These are phyloP conservation scores for Lytechinus variegatus DNA, from an alignment of 35 echinoderm and acorn worm genomes.

Conservation along the genomic window DNA sequence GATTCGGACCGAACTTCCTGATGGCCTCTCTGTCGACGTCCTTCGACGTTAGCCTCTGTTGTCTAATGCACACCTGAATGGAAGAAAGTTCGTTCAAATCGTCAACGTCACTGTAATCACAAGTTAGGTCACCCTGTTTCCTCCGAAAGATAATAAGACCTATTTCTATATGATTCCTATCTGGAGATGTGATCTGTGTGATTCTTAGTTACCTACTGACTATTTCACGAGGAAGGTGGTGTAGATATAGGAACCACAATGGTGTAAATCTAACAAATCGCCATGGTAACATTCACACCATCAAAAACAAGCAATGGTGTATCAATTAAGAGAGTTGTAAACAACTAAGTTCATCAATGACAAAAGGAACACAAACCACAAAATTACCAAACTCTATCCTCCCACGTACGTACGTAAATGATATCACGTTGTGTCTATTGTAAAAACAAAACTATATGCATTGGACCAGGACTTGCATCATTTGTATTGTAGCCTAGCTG, in stretches of 20 bases:
- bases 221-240: background rate
- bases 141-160: background rate
- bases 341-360: background rate
- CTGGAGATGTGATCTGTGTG: background rate
- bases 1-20: constrained; percentile 87
- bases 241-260: background rate
- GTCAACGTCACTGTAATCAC: background rate
- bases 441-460: background rate
- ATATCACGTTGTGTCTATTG: background rate
- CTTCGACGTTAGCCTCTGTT: constrained; percentile 84
- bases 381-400: background rate
- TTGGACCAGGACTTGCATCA: background rate
- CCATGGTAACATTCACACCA: background rate
- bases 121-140: background rate
- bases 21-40: constrained; percentile 78
- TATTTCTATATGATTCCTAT: background rate
- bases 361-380: background rate
- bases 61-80: constrained; percentile 82
- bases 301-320: background rate
- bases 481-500: too few relatives aligned
- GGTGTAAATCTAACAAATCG: background rate
- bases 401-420: background rate
- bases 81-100: background rate
- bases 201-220: background rate
- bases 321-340: constrained; percentile 4